Base-by-base conservation (phyloP, 2,888 invertebrate species). In the Leptopilina syphax region DNA sequence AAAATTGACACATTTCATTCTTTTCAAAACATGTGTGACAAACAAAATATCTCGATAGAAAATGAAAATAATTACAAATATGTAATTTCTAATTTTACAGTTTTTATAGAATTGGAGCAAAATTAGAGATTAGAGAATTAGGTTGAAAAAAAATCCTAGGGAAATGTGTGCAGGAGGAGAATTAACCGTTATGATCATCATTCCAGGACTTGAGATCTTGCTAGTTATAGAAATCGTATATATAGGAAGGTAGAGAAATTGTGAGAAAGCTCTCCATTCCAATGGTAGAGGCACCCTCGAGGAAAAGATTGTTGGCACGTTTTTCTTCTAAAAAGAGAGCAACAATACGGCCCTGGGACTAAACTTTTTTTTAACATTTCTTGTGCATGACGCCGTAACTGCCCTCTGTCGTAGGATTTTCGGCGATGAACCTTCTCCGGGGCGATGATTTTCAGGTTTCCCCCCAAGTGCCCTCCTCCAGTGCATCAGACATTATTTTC, bases 321-420 rank as follows among this genome's bases (percentile, higher is more conserved):
- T 50, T n/a, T 34, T 65, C 12, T 54, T 34, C 8, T 47, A 47
- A 10, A 60, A 73, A 73, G 73, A 73, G 73, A 73, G 9, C 73
- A 41, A 34, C 57, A 57, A 54, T 70, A 82, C 83, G 83, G 79
- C 79, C 82, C 83, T 82, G 83, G 83, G 66, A 76, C 54, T 78
- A 81, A 82, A 82, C 79, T 78, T 83, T 83, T 73, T 73, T 83
- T 82, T 80, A 83, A 82, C 80, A 81, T 83, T 83, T 77, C 79
- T 57, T 73, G 70, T 47, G 77, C 78, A 27, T 34, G 70, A 79
- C 79, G 83, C 83, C 83, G 54, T 77, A 76, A 77, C 82, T 79
- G 90, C 91, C 91, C 90, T 90, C 91, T 90, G 87, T 88, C 86
- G 91, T 88, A 85, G 85, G 87, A 90, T 88, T 87, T 89, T 88